phyloP scores from a whole-genome alignment of 2,113 vertebrate species.

The Aphelocoma coerulescens region DNA sequence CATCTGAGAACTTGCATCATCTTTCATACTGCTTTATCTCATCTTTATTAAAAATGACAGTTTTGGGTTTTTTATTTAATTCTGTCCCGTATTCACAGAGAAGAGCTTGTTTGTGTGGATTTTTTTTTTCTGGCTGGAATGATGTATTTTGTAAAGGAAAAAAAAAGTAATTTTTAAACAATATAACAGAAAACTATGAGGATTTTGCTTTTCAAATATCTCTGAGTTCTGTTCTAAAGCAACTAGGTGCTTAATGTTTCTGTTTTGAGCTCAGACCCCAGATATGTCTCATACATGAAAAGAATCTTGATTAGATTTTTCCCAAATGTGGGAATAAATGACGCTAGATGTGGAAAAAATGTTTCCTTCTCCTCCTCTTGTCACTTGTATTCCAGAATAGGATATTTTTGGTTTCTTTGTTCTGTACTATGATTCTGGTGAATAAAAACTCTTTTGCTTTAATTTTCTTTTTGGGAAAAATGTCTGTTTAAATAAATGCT shows the following conservation, averaged over 20 bases:
- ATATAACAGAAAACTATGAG: not conserved
- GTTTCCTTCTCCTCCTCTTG: not conserved
- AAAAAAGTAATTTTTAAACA: not conserved
- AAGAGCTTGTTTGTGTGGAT: not conserved
- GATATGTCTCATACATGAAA: not conserved
- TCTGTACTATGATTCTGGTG: not conserved
- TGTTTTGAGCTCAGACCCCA: not conserved
- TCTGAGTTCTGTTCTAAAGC: not conserved
- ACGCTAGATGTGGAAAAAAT: not conserved
- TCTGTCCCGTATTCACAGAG: not conserved
- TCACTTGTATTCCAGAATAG: not conserved
- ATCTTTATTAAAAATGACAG: not conserved
- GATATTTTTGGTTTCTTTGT: not conserved
- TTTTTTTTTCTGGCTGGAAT: not conserved
- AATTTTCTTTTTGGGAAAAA: not conserved
- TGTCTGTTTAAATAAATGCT: not conserved
- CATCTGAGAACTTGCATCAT: not conserved
- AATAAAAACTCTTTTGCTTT: not conserved
- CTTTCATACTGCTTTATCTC: not conserved
- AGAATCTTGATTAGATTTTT: not conserved
- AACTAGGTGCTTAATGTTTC: not conserved
- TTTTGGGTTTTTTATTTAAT: not conserved
- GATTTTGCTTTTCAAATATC: not conserved
- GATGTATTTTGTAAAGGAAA: not conserved
- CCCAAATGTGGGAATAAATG: not conserved